Base-by-base conservation (phyloP, 2,113 vertebrate species). In the Phylloscopus trochiloides region DNA sequence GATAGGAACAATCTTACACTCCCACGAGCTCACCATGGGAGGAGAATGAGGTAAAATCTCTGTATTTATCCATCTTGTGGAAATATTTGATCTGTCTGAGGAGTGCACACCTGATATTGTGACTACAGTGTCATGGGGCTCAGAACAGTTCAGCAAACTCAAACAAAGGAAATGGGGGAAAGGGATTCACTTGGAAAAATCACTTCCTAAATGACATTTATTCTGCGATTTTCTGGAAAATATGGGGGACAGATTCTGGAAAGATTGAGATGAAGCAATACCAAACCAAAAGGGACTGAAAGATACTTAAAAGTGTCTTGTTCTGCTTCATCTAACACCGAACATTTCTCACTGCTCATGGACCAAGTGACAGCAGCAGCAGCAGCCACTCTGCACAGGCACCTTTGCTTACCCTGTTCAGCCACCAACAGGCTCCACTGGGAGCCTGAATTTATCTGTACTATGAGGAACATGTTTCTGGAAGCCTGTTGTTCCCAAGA, bases 81-180 rank as follows among this genome's bases (percentile, higher is more conserved):
- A 90, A 92, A 54, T 73, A 86, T 11, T 86, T 73, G 14, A 34
- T 77, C 71, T 73, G 34, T 48, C 63, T 70, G 76, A 77, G 55
- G 72, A 77, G 51, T n/a, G 34, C 25, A 59, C n/a, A 71, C 54
- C 55, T 74, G 63, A 71, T 71, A 42, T 0, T 17, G 32, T 1
- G 67, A 78, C 48, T 29, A 5, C 6, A 72, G n/a, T 3, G 1
- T 25, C 0, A 0, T 51, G 57, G 38, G 50, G 22, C 45, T 78
- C 45, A 36, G 28, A 65, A 29, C 29, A 63, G 13, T 21, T 74
- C 55, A 36, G 55, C 34, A 80, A 66, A 50, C 9, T 58, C 38
- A 77, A 22, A 42, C 42, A 72, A 74, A 88, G 50, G 38, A 76
- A 90, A 66, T 17, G 3, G 9, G 12, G 10, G 9, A 0, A 76